These are phyloP conservation scores for Drosophila limbata DNA, from an alignment of 2,888 invertebrate genomes.

Conservation along the genomic window DNA sequence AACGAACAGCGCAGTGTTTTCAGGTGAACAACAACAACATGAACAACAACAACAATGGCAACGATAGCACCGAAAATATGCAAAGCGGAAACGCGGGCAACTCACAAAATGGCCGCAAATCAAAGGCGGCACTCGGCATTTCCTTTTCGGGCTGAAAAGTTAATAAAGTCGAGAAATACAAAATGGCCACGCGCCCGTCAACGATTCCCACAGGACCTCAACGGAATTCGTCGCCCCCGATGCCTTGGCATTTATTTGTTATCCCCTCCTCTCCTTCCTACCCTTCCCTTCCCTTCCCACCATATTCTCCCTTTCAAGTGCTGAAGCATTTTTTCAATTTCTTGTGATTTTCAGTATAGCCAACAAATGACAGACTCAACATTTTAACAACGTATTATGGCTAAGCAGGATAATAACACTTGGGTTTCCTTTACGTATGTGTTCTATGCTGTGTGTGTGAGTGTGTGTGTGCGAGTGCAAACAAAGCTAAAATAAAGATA, in stretches of 20 bases:
- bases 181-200: conserved; percentile 73
- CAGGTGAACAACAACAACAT: conserved; percentile 40
- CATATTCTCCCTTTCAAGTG: conserved; percentile 12
- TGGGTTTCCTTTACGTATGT: conserved; percentile 43
- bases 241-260: conserved; percentile 55
- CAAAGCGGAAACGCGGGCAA: conserved; percentile 49
- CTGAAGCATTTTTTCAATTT: conserved; percentile 72
- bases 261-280: neutral
- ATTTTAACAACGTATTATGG: conserved; percentile 80
- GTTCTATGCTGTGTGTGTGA: conserved; percentile 18
- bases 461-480: conserved; percentile 54
- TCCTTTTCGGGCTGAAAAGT: conserved; percentile 65
- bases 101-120: conserved; percentile 64
- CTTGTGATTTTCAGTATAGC: conserved; percentile 70
- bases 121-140: conserved; percentile 64
- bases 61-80: conserved; percentile 42
- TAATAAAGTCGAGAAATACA: conserved; percentile 71
- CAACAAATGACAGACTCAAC: conserved; percentile 78
- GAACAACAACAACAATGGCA: conserved; percentile 5
- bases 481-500: conserved; percentile 79
- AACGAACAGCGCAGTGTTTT: conserved; percentile 12
- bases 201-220: conserved; percentile 71
- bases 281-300: neutral
- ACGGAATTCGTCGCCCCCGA: conserved; percentile 22
- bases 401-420: conserved; percentile 81